Percentiles rank a stretch among this genome's conserved stretches.
Conservation (phyloP, 2,797 vertebrate genomes). For the Coreius guichenoti region DNA sequence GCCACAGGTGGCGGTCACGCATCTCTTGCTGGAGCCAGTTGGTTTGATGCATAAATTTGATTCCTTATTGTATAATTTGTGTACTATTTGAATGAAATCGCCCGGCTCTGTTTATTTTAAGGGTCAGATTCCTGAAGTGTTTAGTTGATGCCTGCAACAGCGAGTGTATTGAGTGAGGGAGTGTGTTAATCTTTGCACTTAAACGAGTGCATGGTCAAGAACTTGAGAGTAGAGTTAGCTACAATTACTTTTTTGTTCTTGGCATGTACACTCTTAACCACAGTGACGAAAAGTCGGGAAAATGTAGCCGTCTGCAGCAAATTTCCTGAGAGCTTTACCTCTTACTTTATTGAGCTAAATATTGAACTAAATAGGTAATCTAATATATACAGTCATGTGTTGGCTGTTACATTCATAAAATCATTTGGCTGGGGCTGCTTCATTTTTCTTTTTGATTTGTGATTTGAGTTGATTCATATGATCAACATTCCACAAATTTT, state of each 20-base stretch:
- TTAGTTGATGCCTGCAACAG: slow-evolving; percentile 5
- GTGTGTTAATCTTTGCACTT: slow-evolving; percentile 17
- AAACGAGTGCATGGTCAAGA: background rate
- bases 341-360: background rate
- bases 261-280: background rate
- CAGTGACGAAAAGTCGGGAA: background rate
- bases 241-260: slow-evolving; percentile 18
- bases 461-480: background rate
- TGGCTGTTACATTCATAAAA: background rate
- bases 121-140: background rate
- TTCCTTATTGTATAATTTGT: background rate
- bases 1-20: background rate
- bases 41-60: background rate
- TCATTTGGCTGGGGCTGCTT: background rate
- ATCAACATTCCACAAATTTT: background rate
- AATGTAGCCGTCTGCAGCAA: background rate
- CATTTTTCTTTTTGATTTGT: background rate
- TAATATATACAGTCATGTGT: slow-evolving; percentile 17
- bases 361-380: slow-evolving; percentile 14
- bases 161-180: slow-evolving; percentile 27
- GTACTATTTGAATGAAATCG: background rate
- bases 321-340: slow-evolving; percentile 36
- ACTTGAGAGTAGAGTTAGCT: background rate
- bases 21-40: background rate
- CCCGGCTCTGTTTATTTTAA: background rate